Percentiles rank a stretch among this genome's conserved stretches.
Conservation (phyloP, 37 sponge, comb jelly and placozoan species). For the Axinella damicornis region DNA sequence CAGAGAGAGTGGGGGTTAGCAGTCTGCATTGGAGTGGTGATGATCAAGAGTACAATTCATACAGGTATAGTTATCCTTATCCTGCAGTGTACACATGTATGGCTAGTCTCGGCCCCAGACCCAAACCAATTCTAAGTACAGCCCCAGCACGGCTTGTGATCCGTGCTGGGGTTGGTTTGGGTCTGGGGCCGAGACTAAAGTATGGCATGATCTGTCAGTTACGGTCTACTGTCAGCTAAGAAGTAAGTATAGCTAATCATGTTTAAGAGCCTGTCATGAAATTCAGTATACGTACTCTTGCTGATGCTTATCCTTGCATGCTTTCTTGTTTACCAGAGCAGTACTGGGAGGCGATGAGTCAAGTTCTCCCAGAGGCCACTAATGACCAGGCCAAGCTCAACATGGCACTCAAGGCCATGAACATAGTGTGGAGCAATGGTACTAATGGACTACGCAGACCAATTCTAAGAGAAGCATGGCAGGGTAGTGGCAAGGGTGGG, state of each 20-base stretch:
- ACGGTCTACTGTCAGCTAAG: too few species aligned
- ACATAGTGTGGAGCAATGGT: conserved; percentile 14
- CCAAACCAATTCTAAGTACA: too few species aligned
- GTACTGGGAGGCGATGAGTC: conserved; percentile 38
- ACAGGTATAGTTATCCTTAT: conserved; percentile 5
- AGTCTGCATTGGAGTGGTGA: conserved; percentile 27
- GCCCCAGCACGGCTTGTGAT: too few species aligned
- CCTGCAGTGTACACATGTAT: not conserved
- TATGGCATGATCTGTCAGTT: too few species aligned
- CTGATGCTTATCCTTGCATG: too few species aligned
- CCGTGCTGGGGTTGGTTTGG: too few species aligned
- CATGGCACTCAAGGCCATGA: conserved; percentile 34
- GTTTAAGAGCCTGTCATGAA: not conserved
- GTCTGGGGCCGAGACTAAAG: too few species aligned
- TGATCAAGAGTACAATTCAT: conserved; percentile 21
- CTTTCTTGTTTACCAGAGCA: conserved; percentile 18
- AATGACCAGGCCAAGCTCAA: conserved; percentile 69
- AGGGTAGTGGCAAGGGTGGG: not conserved
- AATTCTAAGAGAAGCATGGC: conserved; percentile 6
- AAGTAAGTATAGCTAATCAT: too few species aligned
- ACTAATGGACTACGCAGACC: not conserved
- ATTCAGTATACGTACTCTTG: too few species aligned
- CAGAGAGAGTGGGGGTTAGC: conserved; percentile 28
- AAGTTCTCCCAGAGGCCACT: not conserved
- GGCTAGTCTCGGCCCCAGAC: too few species aligned